phyloP scores from a whole-genome alignment of 2,888 invertebrate genomes.

The Rhingia rostrata region DNA sequence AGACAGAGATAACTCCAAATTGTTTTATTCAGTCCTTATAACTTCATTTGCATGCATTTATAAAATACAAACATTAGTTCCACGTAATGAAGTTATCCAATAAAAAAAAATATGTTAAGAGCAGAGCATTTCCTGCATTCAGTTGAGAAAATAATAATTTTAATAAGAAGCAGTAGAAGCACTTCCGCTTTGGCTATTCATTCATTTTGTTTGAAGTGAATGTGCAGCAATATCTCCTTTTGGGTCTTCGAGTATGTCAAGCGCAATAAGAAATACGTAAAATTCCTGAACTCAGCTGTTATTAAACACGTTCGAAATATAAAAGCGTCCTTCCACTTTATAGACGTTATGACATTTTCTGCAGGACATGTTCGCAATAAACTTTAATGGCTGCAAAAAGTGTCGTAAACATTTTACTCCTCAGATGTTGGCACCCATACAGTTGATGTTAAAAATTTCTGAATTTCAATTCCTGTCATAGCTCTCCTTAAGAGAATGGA shows the following conservation, averaged over 20 bases:
- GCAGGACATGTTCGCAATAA: slow-evolving; percentile 73
- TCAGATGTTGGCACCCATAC: slow-evolving; percentile 57
- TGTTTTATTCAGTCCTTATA: no score
- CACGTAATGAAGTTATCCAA: neutral
- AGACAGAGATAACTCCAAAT: no score
- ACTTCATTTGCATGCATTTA: no score
- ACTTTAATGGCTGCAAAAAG: slow-evolving; percentile 68
- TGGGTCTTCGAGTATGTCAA: slow-evolving; percentile 47
- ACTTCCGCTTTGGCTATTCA: slow-evolving; percentile 6
- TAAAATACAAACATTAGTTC: no score
- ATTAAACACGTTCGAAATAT: slow-evolving; percentile 73
- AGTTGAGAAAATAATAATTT: neutral
- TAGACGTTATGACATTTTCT: slow-evolving; percentile 73
- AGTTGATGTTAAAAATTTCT: slow-evolving; percentile 44
- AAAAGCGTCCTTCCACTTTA: slow-evolving; percentile 68
- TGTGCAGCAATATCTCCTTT: slow-evolving; percentile 58
- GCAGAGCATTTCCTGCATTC: neutral
- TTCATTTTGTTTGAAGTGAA: slow-evolving; percentile 40
- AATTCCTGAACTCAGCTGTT: slow-evolving; percentile 70
- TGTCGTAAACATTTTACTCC: slow-evolving; percentile 69
- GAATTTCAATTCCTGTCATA: slow-evolving; percentile 46
- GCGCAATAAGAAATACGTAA: slow-evolving; percentile 70
- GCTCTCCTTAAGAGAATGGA: slow-evolving; percentile 5
- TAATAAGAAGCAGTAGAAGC: neutral
- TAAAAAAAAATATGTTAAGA: neutral